Conservation (phyloP, 2,113 vertebrate species). For the Myxocyprinus asiaticus region DNA sequence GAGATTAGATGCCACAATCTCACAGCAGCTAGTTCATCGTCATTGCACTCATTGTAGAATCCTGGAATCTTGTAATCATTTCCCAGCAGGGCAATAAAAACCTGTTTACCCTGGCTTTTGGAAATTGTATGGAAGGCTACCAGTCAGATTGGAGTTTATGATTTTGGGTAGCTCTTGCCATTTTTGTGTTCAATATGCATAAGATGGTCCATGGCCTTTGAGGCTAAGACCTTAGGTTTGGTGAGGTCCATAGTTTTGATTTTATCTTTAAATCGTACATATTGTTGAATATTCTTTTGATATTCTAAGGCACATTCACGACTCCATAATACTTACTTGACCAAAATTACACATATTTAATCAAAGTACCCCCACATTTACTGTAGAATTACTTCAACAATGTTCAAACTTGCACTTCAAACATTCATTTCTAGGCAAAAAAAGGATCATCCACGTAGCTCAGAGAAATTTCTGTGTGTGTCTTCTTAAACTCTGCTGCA, state of each 20-base stretch:
- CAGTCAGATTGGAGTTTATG: neutral
- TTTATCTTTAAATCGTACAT: neutral
- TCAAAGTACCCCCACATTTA: slow-evolving; percentile 9
- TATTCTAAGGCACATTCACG: too few species aligned
- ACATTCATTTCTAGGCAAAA: slow-evolving; percentile 5
- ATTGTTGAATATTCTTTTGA: slow-evolving; percentile 11
- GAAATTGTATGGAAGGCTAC: too few species aligned
- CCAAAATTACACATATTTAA: slow-evolving; percentile 20
- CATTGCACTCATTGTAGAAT: too few species aligned
- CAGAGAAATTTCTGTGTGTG: slow-evolving; percentile 39
- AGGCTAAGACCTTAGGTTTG: neutral
- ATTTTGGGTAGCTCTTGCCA: neutral
- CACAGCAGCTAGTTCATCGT: too few species aligned
- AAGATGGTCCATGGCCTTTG: neutral
- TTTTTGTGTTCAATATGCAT: neutral
- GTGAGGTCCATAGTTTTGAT: neutral
- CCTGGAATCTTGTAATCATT: too few species aligned
- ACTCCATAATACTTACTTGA: neutral
- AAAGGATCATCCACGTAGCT: slow-evolving; percentile 28
- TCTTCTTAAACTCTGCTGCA: slow-evolving; percentile 45
- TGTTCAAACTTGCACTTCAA: slow-evolving; percentile 2
- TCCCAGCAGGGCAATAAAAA: too few species aligned
- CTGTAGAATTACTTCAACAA: neutral
- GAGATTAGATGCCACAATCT: too few species aligned
- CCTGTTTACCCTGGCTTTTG: too few species aligned